Conservation (phyloP, 2,888 invertebrate species). For the Nymphalis urticae region DNA sequence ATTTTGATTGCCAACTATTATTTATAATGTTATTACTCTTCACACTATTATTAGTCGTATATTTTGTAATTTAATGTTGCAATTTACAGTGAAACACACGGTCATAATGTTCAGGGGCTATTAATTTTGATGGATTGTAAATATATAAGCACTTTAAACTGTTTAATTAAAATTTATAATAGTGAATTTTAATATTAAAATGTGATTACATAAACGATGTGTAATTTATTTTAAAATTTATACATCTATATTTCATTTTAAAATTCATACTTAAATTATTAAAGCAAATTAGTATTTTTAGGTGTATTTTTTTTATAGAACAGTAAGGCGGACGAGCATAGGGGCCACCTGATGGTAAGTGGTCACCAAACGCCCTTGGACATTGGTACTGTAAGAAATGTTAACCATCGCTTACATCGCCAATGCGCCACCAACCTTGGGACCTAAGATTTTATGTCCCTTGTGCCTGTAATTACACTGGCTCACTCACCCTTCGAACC, state of each 20-base stretch:
- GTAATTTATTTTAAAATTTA: slow-evolving; percentile 6
- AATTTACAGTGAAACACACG: slow-evolving; percentile 24
- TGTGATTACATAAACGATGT: slow-evolving; percentile 7
- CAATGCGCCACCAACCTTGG: too few species aligned
- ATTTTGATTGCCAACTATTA: slow-evolving; percentile 48
- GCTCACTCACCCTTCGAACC: too few species aligned
- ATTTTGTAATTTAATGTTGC: slow-evolving; percentile 33
- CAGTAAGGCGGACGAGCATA: too few species aligned
- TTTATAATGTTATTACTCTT: slow-evolving; percentile 42
- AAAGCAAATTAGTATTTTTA: too few species aligned
- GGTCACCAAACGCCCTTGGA: too few species aligned
- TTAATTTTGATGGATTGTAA: slow-evolving; percentile 32
- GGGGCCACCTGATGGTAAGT: too few species aligned
- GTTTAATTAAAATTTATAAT: slow-evolving; percentile 35
- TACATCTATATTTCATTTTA: not conserved
- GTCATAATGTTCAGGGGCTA: slow-evolving; percentile 30
- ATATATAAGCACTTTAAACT: slow-evolving; percentile 38
- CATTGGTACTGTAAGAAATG: too few species aligned
- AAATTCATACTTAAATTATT: not conserved
- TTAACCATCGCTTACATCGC: too few species aligned
- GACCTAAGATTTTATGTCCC: too few species aligned
- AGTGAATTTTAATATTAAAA: slow-evolving; percentile 13
- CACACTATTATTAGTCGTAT: slow-evolving; percentile 32
- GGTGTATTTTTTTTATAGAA: too few species aligned
- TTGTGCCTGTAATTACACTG: too few species aligned